Conservation (phyloP, 2,888 invertebrate species). For the Euplagia quadripunctaria region DNA sequence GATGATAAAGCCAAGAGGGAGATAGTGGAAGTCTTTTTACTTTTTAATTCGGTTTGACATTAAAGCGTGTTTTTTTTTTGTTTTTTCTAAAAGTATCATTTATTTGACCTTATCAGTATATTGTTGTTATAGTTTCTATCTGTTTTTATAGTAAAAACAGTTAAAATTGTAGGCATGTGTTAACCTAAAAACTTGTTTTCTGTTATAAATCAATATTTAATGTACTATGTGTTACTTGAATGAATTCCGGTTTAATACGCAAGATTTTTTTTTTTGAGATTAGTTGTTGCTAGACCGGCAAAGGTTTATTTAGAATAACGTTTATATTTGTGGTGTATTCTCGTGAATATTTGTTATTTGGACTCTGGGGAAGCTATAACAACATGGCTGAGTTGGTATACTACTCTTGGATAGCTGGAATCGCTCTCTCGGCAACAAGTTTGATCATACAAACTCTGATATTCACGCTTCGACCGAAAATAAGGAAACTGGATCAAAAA, state of each 20-base stretch:
- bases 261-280: neutral
- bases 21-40: no score
- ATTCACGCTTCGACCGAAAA: neutral
- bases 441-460: conserved; percentile 1
- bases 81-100: no score
- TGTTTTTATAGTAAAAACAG: conserved; percentile 1
- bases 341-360: neutral
- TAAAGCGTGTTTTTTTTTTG: no score
- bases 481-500: conserved; percentile 4
- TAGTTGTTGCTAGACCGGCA: neutral
- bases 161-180: neutral
- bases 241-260: neutral
- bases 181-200: neutral
- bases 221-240: neutral
- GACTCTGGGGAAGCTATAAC: neutral
- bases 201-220: neutral
- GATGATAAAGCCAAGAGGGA: no score
- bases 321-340: neutral
- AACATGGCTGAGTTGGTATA: neutral
- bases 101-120: no score
- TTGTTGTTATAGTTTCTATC: no score
- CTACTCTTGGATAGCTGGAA: neutral
- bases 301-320: neutral
- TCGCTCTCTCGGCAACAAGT: conserved; percentile 1
- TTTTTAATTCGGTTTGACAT: no score